Evolutionary conservation across 2,797 vertebrate species (phyloP), one percentile per base, ranked within the genome.

Genomic region (Varecia variegata): DNA sequence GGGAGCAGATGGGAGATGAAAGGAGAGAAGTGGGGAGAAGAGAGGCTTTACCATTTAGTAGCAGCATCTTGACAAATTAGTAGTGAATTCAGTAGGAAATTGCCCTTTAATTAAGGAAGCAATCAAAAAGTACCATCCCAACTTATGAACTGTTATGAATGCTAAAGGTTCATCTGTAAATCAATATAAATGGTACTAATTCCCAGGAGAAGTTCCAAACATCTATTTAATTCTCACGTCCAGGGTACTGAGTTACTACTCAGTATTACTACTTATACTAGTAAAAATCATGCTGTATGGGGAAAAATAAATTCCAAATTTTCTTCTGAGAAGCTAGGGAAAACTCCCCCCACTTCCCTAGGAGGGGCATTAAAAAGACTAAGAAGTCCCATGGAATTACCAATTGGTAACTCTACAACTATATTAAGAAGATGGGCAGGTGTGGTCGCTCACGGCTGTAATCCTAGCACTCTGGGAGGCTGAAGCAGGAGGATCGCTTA

Each of bases 21-120:
- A 21, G n/a, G 56, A 62, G 56, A 96, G 65, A 87, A 43, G 35
- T 7, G 35, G 85, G 71, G 40, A 21, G 50, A 0, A 8, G 23
- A 80, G 5, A 90, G 43, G 62, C 1, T 10, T 96, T 74, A 97
- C 70, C 1, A 4, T 13, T 85, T 90, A 94, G 97, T 20, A 97
- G 47, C 65, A 70, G 7, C 60, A 32, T 84, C 76, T 13, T 87
- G 30, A 97, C 5, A 82, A 94, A 92, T 68, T 17, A 94, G n/a
- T 58, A 73, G 50, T 89, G 47, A 81, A 80, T 80, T 92, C 56
- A 70, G 40, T 50, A 73, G 35, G 21, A 87, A 43, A 91, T 52
- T 18, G 1, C 20, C 74, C 47, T 93, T 92, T 43, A 45, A 95
- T 70, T 86, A 80, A 88, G 80, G 79, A n/a, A 92, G 23, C 60